phyloP scores from a whole-genome alignment of 2,888 invertebrate species.

The Sinohyriopsis cumingii region DNA sequence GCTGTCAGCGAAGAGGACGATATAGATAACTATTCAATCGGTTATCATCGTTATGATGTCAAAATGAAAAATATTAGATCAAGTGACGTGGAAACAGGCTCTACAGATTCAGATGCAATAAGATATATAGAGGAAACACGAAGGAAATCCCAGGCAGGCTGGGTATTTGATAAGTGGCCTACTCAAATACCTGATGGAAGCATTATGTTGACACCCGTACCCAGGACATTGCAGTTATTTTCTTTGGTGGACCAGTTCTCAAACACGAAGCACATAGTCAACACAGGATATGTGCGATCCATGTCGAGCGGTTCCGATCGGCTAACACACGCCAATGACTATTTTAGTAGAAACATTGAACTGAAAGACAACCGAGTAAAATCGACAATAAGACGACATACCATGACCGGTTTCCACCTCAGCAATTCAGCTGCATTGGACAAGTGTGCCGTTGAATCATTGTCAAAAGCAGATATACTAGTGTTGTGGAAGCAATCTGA shows the following conservation, averaged over 20 bases:
- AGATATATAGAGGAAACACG: too few species aligned
- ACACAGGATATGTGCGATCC: too few species aligned
- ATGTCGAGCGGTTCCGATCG: neutral
- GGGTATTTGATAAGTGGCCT: too few species aligned
- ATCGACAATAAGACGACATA: slow-evolving; percentile 55
- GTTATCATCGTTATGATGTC: too few species aligned
- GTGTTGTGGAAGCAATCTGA: slow-evolving; percentile 85
- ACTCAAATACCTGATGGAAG: too few species aligned
- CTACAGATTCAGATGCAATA: slow-evolving; percentile 13
- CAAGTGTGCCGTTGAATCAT: slow-evolving; percentile 69
- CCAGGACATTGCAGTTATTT: neutral
- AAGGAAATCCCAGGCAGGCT: too few species aligned
- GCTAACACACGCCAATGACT: neutral
- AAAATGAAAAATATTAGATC: too few species aligned
- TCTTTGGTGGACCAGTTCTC: slow-evolving; percentile 1
- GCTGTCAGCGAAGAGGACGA: too few species aligned
- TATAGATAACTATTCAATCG: too few species aligned
- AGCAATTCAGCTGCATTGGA: slow-evolving; percentile 45
- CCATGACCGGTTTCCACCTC: slow-evolving; percentile 48
- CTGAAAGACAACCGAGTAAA: slow-evolving; percentile 59
- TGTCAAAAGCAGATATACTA: slow-evolving; percentile 84
- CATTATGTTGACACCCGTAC: too few species aligned
- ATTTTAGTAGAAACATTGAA: slow-evolving; percentile 6
- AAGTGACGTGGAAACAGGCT: too few species aligned
- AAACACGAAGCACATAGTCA: too few species aligned